Percentiles rank a stretch among this genome's conserved stretches.
Evolutionary conservation across 2,113 vertebrate genomes (phyloP).

Genomic region (Antidorcas marsupialis): DNA sequence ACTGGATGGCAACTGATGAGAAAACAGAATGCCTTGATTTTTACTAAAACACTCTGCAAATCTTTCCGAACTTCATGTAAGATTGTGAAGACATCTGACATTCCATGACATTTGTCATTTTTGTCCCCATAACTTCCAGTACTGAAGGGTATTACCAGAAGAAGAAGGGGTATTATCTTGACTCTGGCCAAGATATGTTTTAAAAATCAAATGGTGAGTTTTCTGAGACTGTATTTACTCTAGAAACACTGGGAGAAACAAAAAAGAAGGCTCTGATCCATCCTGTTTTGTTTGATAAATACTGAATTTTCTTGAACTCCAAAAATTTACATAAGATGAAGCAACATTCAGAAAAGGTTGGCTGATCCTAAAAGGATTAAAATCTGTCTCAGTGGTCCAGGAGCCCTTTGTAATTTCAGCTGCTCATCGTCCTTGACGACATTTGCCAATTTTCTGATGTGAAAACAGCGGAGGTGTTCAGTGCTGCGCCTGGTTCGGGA

Average conservation of each 20-base stretch:
- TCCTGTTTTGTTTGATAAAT: constrained; percentile 69
- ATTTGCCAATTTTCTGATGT: constrained; percentile 65
- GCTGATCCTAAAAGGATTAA: constrained; percentile 66
- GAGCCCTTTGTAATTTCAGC: constrained; percentile 57
- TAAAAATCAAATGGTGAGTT: constrained; percentile 51
- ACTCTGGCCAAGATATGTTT: constrained; percentile 39
- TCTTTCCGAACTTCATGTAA: neutral
- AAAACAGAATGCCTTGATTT: neutral
- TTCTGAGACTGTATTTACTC: constrained; percentile 57
- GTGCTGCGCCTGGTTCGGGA: constrained; percentile 2
- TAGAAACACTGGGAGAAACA: neutral
- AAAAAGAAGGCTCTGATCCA: constrained; percentile 42
- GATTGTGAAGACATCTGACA: neutral
- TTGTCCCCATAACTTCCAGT: neutral
- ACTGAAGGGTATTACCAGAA: neutral
- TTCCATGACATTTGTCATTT: neutral
- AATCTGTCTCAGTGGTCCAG: constrained; percentile 46
- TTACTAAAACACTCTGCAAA: neutral
- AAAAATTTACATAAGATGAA: constrained; percentile 70
- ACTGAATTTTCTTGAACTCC: constrained; percentile 67
- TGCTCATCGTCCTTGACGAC: constrained; percentile 4
- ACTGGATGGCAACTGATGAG: neutral
- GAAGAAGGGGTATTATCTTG: neutral
- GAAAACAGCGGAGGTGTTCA: constrained; percentile 54
- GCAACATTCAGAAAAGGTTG: constrained; percentile 72